These are phyloP conservation scores for Oreohelix idahoensis DNA, from an alignment of 1,140 invertebrate species.

Conservation along the genomic window DNA sequence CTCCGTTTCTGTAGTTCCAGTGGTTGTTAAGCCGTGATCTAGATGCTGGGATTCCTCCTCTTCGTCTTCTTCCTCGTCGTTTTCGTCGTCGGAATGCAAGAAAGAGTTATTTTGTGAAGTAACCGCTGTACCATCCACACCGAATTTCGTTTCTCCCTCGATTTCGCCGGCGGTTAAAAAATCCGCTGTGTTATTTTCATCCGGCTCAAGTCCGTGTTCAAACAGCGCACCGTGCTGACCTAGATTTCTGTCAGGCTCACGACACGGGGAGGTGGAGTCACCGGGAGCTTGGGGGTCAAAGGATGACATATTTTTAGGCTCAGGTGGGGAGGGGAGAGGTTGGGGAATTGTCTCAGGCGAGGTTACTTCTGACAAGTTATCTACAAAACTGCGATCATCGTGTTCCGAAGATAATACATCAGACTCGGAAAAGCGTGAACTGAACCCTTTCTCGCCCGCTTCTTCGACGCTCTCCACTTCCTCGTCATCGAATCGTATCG, in stretches of 20 bases:
- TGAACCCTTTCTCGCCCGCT: not conserved
- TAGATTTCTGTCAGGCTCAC: conserved; percentile 14
- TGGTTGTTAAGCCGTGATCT: conserved; percentile 1
- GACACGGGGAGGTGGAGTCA: not conserved
- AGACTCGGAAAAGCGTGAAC: not conserved
- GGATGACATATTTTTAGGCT: conserved; percentile 12
- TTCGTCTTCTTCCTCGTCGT: conserved; percentile 33
- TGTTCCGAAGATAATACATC: not conserved
- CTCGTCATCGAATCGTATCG: not conserved
- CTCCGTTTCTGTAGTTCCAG: conserved; percentile 20
- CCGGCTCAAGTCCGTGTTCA: not conserved
- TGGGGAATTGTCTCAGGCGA: conserved; percentile 27
- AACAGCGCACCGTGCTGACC: conserved; percentile 20
- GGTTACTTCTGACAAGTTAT: not conserved
- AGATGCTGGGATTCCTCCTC: conserved; percentile 31
- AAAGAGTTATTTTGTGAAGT: conserved; percentile 23
- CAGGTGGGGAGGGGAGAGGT: conserved; percentile 28
- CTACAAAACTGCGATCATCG: not conserved
- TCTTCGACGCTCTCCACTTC: not conserved
- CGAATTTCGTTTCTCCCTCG: conserved; percentile 37
- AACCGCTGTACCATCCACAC: conserved; percentile 32
- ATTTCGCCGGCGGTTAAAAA: conserved; percentile 30
- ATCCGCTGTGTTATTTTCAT: conserved; percentile 18
- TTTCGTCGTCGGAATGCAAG: conserved; percentile 31
- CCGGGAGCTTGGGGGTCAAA: conserved; percentile 10